Conservation (phyloP, 2,888 invertebrate genomes). For the Pecten maximus region DNA sequence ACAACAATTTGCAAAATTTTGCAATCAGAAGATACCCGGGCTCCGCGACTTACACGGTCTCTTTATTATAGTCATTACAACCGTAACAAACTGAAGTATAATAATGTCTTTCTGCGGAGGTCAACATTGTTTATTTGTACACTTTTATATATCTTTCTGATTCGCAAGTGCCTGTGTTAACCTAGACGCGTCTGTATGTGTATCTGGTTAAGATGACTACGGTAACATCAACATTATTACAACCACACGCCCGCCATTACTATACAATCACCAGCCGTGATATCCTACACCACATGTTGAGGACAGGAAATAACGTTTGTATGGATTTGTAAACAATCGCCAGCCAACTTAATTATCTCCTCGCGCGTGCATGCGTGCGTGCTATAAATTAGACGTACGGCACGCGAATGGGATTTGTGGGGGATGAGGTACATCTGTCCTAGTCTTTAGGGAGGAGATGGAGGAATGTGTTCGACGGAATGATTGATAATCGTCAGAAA, state of each 20-base stretch:
- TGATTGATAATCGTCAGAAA: background rate
- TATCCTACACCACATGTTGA: background rate
- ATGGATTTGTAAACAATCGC: slow-evolving; percentile 32
- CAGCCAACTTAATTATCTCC: slow-evolving; percentile 29
- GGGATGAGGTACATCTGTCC: slow-evolving; percentile 6
- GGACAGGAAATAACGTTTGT: slow-evolving; percentile 28
- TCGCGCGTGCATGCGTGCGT: slow-evolving; percentile 33
- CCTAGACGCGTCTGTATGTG: background rate
- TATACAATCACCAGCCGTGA: background rate
- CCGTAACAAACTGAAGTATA: too few species aligned
- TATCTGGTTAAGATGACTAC: background rate
- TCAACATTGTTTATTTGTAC: too few species aligned
- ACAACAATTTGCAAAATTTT: too few species aligned
- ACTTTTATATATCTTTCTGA: background rate
- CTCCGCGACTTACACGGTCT: too few species aligned
- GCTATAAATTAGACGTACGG: slow-evolving; percentile 1
- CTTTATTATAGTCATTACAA: too few species aligned
- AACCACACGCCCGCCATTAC: background rate
- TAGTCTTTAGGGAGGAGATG: background rate
- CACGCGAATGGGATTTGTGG: slow-evolving; percentile 7
- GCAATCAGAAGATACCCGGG: too few species aligned
- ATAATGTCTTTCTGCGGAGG: too few species aligned
- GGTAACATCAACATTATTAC: slow-evolving; percentile 25
- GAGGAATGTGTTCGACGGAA: background rate
- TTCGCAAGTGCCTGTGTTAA: background rate